phyloP scores from a whole-genome alignment of 1,140 invertebrate species.

The Cotesia chilonis region DNA sequence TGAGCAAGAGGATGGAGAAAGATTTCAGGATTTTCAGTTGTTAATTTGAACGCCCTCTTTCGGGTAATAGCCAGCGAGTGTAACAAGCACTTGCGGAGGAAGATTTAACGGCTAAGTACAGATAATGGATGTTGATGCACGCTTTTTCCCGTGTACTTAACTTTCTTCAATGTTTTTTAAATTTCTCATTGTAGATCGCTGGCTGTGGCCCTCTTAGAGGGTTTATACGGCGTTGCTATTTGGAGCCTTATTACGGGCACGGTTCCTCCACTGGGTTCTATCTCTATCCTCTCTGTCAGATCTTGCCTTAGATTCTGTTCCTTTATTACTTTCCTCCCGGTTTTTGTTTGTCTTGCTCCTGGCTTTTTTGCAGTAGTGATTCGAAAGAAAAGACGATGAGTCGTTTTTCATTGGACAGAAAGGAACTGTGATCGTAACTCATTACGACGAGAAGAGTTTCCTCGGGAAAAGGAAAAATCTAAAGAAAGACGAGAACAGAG shows the following conservation, averaged over 20 bases:
- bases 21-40: no score
- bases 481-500: neutral
- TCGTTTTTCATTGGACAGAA: constrained; percentile 22
- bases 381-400: constrained; percentile 16
- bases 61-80: constrained; percentile 26
- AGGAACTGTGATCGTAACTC: constrained; percentile 19
- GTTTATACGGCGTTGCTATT: neutral
- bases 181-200: constrained; percentile 3
- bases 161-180: constrained; percentile 18
- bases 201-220: neutral
- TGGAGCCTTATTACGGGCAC: neutral
- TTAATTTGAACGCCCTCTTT: neutral
- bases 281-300: neutral
- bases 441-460: constrained; percentile 20
- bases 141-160: constrained; percentile 33
- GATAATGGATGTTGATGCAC: constrained; percentile 38
- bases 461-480: constrained; percentile 7
- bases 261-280: neutral
- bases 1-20: no score
- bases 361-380: neutral
- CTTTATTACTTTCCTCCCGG: neutral
- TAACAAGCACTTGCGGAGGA: constrained; percentile 32
- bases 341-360: neutral
- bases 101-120: constrained; percentile 37
- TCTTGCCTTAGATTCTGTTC: neutral